Percentiles rank a stretch among this genome's conserved stretches.
Evolutionary conservation across 2,888 invertebrate species (phyloP).

Genomic region (Noctua janthe): DNA sequence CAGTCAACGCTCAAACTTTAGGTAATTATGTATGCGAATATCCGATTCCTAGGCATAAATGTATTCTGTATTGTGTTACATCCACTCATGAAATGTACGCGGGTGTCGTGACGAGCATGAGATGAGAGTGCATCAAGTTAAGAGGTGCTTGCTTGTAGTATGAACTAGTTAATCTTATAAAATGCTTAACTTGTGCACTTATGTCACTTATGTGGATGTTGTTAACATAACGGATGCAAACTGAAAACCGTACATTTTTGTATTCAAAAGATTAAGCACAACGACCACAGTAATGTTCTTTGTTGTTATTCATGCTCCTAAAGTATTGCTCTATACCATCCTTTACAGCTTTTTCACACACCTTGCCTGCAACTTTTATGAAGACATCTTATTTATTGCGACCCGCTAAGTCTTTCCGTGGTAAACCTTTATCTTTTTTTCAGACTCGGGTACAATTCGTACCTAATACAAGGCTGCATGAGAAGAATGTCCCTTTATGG

Average conservation of each 20-base stretch:
- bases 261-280: no score
- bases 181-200: no score
- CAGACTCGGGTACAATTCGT: neutral
- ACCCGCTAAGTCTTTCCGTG: neutral
- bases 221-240: neutral
- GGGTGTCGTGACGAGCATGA: neutral
- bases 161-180: neutral
- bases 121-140: neutral
- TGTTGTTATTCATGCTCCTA: neutral
- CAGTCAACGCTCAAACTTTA: no score
- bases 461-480: neutral
- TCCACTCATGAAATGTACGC: neutral
- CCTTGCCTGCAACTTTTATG: slow-evolving; percentile 16
- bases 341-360: neutral
- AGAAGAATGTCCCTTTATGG: neutral
- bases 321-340: no score
- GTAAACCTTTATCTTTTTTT: slow-evolving; percentile 24
- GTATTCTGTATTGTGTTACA: neutral
- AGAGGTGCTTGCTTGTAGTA: neutral
- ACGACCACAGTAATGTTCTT: neutral
- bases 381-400: slow-evolving; percentile 28
- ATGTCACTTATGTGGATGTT: neutral
- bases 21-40: no score
- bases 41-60: neutral
- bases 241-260: neutral